Conservation (phyloP, 2,113 vertebrate genomes). For the Solea solea region DNA sequence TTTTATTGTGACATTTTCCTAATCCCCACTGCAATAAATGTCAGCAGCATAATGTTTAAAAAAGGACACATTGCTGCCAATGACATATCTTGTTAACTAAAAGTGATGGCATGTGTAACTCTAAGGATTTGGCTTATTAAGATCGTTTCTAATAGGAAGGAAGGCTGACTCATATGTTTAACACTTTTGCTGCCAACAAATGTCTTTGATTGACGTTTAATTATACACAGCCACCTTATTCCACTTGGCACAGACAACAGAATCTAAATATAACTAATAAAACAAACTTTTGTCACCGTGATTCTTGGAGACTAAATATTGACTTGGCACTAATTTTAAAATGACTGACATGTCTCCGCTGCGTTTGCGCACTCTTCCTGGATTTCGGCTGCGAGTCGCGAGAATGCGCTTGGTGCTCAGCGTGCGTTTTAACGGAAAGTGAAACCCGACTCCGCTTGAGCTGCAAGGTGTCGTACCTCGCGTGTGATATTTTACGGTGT, state of each 20-base stretch:
- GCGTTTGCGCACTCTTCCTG: background rate
- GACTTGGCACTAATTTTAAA: background rate
- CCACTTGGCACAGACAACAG: background rate
- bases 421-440: background rate
- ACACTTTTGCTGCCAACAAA: background rate
- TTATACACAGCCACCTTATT: background rate
- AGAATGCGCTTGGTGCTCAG: background rate
- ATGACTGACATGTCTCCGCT: background rate
- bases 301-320: background rate
- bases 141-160: conserved; percentile 2
- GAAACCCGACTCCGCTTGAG: background rate
- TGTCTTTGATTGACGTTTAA: conserved; percentile 4
- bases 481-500: conserved; percentile 5
- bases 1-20: background rate
- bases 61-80: background rate
- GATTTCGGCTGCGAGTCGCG: background rate
- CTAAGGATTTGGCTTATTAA: background rate
- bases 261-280: background rate
- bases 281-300: background rate
- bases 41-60: background rate
- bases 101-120: background rate
- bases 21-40: background rate
- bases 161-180: background rate
- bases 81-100: background rate
- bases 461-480: conserved; percentile 5